Percentiles rank a stretch among this genome's conserved stretches.
phyloP scores from a whole-genome alignment of 1,140 invertebrate species.

The Atta cephalotes region DNA sequence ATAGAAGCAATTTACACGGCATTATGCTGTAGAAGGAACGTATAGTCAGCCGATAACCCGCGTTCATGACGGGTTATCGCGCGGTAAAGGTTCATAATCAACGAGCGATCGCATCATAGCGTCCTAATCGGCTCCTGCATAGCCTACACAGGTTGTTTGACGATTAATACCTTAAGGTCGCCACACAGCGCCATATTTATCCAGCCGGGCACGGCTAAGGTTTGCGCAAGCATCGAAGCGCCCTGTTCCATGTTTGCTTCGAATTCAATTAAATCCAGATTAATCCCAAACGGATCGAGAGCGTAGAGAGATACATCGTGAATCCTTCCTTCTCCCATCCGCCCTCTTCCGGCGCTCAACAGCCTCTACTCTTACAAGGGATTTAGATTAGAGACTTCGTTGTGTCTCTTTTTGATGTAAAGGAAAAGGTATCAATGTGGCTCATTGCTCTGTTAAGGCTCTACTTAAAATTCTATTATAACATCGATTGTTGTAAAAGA shows the following conservation, averaged over 20 bases:
- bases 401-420: neutral
- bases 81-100: conserved; percentile 61
- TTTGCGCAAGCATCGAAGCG: conserved; percentile 57
- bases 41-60: conserved; percentile 30
- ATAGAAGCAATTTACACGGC: conserved; percentile 54
- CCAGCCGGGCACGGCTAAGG: conserved; percentile 52
- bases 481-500: too few species aligned
- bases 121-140: conserved; percentile 45
- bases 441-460: too few species aligned
- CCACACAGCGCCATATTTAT: conserved; percentile 54
- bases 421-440: too few species aligned
- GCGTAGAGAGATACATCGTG: conserved; percentile 42
- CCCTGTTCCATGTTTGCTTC: conserved; percentile 54
- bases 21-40: conserved; percentile 51
- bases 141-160: conserved; percentile 50
- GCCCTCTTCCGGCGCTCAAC: neutral
- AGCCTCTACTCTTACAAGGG: neutral
- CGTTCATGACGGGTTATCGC: conserved; percentile 36
- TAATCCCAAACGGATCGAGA: conserved; percentile 63
- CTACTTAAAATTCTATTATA: too few species aligned
- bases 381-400: neutral
- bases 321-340: neutral
- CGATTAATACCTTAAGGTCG: conserved; percentile 64
- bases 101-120: conserved; percentile 57
- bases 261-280: conserved; percentile 64